Evolutionary conservation across 1,140 invertebrate species (phyloP).

Genomic region (Dreissena rostriformis): DNA sequence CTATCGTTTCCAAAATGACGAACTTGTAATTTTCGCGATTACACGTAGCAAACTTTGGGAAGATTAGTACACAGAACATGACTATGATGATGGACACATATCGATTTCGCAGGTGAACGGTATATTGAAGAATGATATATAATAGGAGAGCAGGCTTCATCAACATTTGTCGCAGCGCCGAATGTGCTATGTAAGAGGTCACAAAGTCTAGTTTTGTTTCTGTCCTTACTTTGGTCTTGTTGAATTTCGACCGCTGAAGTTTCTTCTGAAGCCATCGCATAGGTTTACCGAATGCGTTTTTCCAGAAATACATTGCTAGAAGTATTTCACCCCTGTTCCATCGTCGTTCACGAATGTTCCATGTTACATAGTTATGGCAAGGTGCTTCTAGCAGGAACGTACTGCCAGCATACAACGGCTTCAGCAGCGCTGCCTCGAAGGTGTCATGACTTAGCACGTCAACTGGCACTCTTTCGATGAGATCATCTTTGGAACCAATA

Average conservation of each 20-base stretch:
- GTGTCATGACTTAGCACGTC: conserved; percentile 78
- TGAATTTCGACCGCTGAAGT: conserved; percentile 66
- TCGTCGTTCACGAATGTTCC: conserved; percentile 74
- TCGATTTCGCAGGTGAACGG: conserved; percentile 63
- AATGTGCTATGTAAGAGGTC: conserved; percentile 73
- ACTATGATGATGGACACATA: conserved; percentile 70
- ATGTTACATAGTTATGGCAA: conserved; percentile 74
- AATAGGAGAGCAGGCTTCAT: conserved; percentile 75
- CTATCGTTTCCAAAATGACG: conserved; percentile 70
- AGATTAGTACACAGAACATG: conserved; percentile 73
- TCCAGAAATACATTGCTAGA: conserved; percentile 75
- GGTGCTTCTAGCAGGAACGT: conserved; percentile 72
- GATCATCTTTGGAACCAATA: conserved; percentile 67
- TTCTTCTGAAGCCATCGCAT: conserved; percentile 72
- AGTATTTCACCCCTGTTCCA: conserved; percentile 78
- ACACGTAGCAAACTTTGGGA: conserved; percentile 74
- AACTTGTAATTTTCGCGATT: conserved; percentile 70
- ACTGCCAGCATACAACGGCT: conserved; percentile 71
- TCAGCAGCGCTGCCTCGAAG: conserved; percentile 73
- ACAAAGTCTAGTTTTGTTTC: conserved; percentile 73
- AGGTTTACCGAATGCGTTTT: conserved; percentile 67
- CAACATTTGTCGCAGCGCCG: conserved; percentile 75
- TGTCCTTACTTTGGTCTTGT: conserved; percentile 68
- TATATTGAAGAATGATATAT: conserved; percentile 70
- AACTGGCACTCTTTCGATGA: conserved; percentile 74